phyloP scores from a whole-genome alignment of 2,797 vertebrate genomes.

The Lacerta bilineata region DNA sequence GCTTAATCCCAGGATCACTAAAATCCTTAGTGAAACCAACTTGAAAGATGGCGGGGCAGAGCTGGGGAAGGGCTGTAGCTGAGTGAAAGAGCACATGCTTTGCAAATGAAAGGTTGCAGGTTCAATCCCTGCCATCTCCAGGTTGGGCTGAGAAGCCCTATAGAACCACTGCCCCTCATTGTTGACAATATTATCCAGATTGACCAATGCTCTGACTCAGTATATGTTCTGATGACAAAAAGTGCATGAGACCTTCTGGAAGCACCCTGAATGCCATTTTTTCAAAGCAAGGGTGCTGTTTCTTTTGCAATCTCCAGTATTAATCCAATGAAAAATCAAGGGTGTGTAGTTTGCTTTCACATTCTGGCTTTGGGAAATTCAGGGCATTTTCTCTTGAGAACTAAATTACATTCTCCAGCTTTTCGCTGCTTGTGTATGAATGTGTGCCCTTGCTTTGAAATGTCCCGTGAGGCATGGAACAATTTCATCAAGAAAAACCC shows the following conservation, averaged over 20 bases:
- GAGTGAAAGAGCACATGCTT: too few species aligned
- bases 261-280: background rate
- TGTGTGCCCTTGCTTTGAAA: conserved; percentile 26
- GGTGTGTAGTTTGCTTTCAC: background rate
- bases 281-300: background rate
- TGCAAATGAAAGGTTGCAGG: too few species aligned
- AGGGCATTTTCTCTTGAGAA: conserved; percentile 48
- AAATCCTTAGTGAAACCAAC: too few species aligned
- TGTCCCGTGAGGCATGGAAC: conserved; percentile 11
- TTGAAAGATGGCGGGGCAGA: background rate
- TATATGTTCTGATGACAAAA: background rate
- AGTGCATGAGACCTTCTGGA: background rate
- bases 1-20: too few species aligned
- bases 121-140: too few species aligned
- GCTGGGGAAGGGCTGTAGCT: background rate
- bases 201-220: too few species aligned
- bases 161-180: too few species aligned
- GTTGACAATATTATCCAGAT: too few species aligned
- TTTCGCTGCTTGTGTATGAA: conserved; percentile 35
- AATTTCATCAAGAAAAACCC: conserved; percentile 41
- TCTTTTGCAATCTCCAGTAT: conserved; percentile 1
- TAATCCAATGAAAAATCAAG: background rate
- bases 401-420: conserved; percentile 16
- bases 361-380: conserved; percentile 26
- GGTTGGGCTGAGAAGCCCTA: too few species aligned